These are phyloP conservation scores for Scartelaos histophorus DNA, from an alignment of 2,113 vertebrate genomes.

Conservation along the genomic window DNA sequence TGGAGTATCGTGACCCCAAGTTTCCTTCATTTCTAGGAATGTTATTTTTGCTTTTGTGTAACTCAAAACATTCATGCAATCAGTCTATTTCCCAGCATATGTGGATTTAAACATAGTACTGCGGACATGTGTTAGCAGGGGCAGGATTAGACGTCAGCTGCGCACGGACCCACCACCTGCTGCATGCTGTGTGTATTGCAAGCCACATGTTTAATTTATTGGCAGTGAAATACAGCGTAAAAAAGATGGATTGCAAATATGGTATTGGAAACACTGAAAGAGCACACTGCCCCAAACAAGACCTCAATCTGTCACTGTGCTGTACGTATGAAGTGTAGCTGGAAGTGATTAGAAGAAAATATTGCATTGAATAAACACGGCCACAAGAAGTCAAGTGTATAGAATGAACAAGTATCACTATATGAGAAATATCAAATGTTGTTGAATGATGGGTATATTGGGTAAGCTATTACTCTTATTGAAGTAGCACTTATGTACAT, in stretches of 20 bases:
- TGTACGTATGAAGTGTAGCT: background rate
- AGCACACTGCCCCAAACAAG: background rate
- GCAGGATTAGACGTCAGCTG: background rate
- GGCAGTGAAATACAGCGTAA: background rate
- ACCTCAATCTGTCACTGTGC: background rate
- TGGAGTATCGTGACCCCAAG: constrained; percentile 32
- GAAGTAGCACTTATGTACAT: too few species aligned
- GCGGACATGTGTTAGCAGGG: background rate
- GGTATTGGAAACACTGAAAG: background rate
- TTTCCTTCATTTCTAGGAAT: constrained; percentile 1
- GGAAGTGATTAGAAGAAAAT: background rate
- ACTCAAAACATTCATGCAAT: background rate
- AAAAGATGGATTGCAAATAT: background rate
- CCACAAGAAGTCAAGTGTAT: background rate
- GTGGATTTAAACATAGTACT: background rate
- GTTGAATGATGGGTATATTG: background rate
- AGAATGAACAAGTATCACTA: background rate
- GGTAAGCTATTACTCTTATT: background rate
- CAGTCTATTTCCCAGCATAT: background rate
- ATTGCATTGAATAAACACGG: background rate
- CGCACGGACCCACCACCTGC: background rate
- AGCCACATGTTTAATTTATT: background rate
- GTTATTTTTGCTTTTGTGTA: constrained; percentile 10
- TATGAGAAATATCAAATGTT: background rate
- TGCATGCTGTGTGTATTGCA: background rate